Evolutionary conservation across 1,140 invertebrate species (phyloP).

Genomic region (Kradibia gibbosae): DNA sequence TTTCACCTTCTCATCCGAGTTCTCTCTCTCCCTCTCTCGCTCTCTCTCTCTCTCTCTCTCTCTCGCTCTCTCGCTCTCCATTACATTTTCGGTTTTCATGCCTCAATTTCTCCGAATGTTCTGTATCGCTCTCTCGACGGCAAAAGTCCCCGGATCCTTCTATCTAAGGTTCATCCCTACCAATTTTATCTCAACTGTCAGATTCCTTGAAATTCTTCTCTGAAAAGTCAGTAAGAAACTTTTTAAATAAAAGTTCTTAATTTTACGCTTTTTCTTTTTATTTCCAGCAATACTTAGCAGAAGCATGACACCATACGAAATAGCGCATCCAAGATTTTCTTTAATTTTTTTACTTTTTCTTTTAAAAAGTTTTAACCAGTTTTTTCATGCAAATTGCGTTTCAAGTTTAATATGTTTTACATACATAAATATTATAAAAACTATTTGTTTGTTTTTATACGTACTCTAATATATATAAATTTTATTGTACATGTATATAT

Average conservation of each 20-base stretch:
- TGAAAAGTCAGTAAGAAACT: conserved; percentile 33
- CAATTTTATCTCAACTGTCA: background rate
- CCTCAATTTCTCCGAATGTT: background rate
- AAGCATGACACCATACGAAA: background rate
- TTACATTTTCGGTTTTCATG: background rate
- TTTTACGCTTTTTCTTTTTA: conserved; percentile 15
- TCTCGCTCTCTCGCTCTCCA: background rate
- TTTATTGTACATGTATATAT: too few species aligned
- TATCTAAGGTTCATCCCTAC: conserved; percentile 27
- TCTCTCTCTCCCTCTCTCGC: background rate
- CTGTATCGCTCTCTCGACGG: background rate
- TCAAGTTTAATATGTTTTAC: too few species aligned
- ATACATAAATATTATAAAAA: too few species aligned
- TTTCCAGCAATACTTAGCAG: background rate
- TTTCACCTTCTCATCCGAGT: background rate
- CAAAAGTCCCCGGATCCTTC: conserved; percentile 18
- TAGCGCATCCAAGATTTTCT: background rate
- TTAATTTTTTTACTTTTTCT: background rate
- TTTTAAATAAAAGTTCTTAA: conserved; percentile 48
- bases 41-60: background rate
- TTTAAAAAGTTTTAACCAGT: background rate
- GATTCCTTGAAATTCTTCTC: conserved; percentile 37
- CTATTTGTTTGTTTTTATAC: too few species aligned
- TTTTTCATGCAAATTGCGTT: background rate
- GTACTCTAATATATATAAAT: too few species aligned